phyloP scores from a whole-genome alignment of 2,888 invertebrate genomes.

The Eumacrocentrus americanus region DNA sequence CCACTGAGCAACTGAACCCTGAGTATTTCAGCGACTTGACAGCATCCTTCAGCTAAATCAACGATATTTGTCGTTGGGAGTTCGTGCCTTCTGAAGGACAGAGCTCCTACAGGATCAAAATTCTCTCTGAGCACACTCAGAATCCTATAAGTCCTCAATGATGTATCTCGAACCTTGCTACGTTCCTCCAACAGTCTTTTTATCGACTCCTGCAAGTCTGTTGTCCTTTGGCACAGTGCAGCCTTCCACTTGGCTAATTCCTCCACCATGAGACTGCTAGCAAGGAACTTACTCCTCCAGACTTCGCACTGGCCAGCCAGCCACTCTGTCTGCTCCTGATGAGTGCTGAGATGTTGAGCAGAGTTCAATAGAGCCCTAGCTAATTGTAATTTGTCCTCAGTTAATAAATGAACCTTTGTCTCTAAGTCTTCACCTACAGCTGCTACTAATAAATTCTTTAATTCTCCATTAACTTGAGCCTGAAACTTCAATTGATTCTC shows the following conservation, averaged over 20 bases:
- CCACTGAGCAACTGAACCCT: slow-evolving; percentile 61
- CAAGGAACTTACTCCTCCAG: slow-evolving; percentile 95
- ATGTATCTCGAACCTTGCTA: slow-evolving; percentile 69
- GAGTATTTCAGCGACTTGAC: slow-evolving; percentile 70
- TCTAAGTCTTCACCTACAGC: slow-evolving; percentile 95
- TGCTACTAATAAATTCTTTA: slow-evolving; percentile 91
- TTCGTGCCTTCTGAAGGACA: slow-evolving; percentile 57
- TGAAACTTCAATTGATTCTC: slow-evolving; percentile 86
- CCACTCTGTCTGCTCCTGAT: slow-evolving; percentile 93
- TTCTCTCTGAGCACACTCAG: slow-evolving; percentile 63
- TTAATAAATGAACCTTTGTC: slow-evolving; percentile 85
- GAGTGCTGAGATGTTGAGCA: slow-evolving; percentile 82
- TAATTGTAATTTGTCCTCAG: slow-evolving; percentile 89
- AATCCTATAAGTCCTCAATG: slow-evolving; percentile 68
- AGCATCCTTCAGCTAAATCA: slow-evolving; percentile 69
- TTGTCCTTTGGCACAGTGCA: slow-evolving; percentile 73
- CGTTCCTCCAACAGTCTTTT: slow-evolving; percentile 75
- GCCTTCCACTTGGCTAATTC: slow-evolving; percentile 89
- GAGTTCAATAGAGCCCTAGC: slow-evolving; percentile 85
- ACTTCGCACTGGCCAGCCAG: slow-evolving; percentile 94
- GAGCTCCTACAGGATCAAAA: slow-evolving; percentile 65
- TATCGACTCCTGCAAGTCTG: slow-evolving; percentile 73
- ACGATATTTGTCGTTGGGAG: slow-evolving; percentile 68
- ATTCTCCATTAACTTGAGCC: slow-evolving; percentile 89
- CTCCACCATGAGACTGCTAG: slow-evolving; percentile 92